A percentile compares a stretch with the other conserved stretches of the same genome.
Conservation (phyloP, 2,888 invertebrate species). For the Nesidiocoris tenuis region DNA sequence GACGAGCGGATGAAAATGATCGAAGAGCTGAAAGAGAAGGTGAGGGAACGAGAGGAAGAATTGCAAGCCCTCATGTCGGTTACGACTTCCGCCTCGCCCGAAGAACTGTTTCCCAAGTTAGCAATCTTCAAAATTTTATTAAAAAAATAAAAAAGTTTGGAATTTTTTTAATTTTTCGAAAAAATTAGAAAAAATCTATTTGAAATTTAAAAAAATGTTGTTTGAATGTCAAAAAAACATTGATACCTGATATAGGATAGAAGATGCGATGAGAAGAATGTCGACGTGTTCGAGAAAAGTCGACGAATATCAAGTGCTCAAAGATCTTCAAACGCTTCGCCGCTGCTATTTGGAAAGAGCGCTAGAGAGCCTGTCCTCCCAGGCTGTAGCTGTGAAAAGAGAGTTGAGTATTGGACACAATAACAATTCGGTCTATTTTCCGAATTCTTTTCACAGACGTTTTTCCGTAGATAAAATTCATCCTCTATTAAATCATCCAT, state of each 20-base stretch:
- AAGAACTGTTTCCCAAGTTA: slow-evolving; percentile 38
- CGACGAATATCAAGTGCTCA: slow-evolving; percentile 35
- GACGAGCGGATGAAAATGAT: slow-evolving; percentile 39
- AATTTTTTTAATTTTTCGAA: slow-evolving; percentile 8
- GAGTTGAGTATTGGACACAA: not conserved
- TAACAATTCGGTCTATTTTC: not conserved
- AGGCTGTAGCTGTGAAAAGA: slow-evolving; percentile 15
- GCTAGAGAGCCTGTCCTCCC: not conserved
- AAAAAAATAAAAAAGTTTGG: not conserved
- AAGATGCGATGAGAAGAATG: slow-evolving; percentile 39
- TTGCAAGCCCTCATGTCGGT: slow-evolving; percentile 36
- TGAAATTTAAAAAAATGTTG: no score
- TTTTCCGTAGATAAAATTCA: no score
- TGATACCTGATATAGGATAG: no score
- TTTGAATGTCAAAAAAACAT: no score
- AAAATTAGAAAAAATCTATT: no score
- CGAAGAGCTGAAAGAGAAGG: slow-evolving; percentile 33
- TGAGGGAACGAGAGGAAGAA: slow-evolving; percentile 35
- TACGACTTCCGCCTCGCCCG: slow-evolving; percentile 28
- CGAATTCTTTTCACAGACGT: not conserved
- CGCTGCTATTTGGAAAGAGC: slow-evolving; percentile 20
- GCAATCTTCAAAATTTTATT: not conserved
- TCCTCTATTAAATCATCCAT: no score
- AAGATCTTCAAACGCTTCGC: slow-evolving; percentile 28
- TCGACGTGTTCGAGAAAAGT: slow-evolving; percentile 35